Evolutionary conservation across 1,140 invertebrate species (phyloP), one percentile per base, ranked within the genome.

Genomic region (Drosophila parvula): DNA sequence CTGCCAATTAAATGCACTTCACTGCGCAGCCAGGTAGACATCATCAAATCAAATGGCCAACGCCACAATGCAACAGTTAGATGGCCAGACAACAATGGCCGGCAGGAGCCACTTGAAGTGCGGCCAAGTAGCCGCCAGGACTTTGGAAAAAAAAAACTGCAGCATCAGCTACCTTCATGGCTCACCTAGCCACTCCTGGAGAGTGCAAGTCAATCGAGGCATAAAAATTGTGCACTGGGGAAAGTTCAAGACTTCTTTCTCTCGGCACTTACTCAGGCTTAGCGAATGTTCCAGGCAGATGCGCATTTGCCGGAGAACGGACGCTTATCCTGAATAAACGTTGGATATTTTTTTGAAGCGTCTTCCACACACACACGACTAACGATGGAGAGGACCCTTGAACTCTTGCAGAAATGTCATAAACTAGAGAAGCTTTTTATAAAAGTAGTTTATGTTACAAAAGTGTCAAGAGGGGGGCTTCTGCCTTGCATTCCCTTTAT

Each of bases 121-220:
- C 32, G 45, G 65, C 50, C 58, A 79, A 45, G 48, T 44, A 30
- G 40, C 8, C 27, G 41, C 36, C 55, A 34, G 36, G 45, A 22
- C 22, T 22, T n/a, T n/a, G n/a, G n/a, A n/a, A n/a, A 22, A 3
- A 22, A 22, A 28, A 60, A 45, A 59, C 47, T 51, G 68, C 48
- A 34, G 22, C 41, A 38, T 78, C 30, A 73, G 47, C 47, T 1
- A 10, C 47, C 47, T 5, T 50, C 27, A 32, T 34, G 7, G 47
- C 41, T 44, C 47, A 18, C 32, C 30, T 56, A 34, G 27, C 28
- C 44, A 47, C 59, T 83, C 47, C 50, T 36, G 43, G 18, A 16
- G 48, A 84, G 51, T 63, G 67, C 28, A 56, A 65, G 68, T 68
- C 78, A 75, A 85, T 69, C 68, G 64, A 75, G 64, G 81, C 78